Conservation (phyloP, 2,888 invertebrate species). For the Prenolepis imparis region DNA sequence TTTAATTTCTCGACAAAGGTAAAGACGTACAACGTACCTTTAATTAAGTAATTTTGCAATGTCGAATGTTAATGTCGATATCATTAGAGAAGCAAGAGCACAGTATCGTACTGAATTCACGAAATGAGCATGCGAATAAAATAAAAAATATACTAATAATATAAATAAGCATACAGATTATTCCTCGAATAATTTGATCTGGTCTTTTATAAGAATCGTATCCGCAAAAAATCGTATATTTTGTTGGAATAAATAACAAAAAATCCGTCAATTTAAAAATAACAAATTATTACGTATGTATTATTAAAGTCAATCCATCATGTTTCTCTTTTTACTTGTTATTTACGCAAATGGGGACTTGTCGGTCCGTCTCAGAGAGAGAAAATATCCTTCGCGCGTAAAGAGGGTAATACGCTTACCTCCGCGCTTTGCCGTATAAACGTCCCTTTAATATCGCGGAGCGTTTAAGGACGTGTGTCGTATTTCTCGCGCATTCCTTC, state of each 20-base stretch:
- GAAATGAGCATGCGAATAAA: neutral
- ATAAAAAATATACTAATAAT: neutral
- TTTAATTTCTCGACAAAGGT: slow-evolving; percentile 25
- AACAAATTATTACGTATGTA: slow-evolving; percentile 25
- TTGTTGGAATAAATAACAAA: neutral
- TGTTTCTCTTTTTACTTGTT: slow-evolving; percentile 17
- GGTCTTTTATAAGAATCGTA: neutral
- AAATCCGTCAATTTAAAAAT: neutral
- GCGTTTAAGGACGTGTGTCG: slow-evolving; percentile 42
- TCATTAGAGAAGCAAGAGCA: slow-evolving; percentile 1
- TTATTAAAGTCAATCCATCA: neutral
- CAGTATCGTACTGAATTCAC: neutral
- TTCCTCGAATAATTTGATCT: neutral
- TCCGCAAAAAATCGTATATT: neutral
- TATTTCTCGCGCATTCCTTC: slow-evolving; percentile 39
- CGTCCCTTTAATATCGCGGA: slow-evolving; percentile 46
- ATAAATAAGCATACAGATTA: neutral
- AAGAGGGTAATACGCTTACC: neutral
- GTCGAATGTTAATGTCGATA: slow-evolving; percentile 42
- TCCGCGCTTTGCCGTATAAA: slow-evolving; percentile 22
- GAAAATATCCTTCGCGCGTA: neutral
- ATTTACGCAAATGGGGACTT: neutral
- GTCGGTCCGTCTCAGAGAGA: neutral
- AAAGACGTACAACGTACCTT: slow-evolving; percentile 29
- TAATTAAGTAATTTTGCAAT: slow-evolving; percentile 53